phyloP scores from a whole-genome alignment of 2,113 vertebrate genomes.

The Galemys pyrenaicus region DNA sequence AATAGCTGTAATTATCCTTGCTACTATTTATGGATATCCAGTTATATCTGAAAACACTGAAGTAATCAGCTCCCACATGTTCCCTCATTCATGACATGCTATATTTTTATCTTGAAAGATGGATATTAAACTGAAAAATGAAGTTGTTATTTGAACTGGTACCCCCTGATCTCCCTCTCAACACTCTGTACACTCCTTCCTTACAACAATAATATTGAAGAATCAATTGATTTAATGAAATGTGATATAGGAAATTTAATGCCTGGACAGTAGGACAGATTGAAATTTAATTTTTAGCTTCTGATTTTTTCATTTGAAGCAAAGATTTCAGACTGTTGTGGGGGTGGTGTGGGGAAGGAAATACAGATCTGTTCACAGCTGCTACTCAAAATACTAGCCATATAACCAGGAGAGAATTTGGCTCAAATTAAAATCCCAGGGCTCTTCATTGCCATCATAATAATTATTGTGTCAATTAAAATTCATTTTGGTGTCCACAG shows the following conservation, averaged over 20 bases:
- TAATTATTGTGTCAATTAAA: constrained; percentile 62
- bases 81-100: neutral
- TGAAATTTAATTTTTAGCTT: constrained; percentile 56
- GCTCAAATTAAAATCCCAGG: constrained; percentile 32
- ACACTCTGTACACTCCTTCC: neutral
- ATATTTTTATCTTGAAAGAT: neutral
- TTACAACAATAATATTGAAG: neutral
- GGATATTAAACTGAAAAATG: neutral
- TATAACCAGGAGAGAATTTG: constrained; percentile 42
- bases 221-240: neutral
- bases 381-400: constrained; percentile 64
- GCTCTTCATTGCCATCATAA: constrained; percentile 39
- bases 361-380: constrained; percentile 69
- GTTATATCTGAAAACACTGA: constrained; percentile 1
- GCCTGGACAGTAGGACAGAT: constrained; percentile 53
- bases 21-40: neutral
- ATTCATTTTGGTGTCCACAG: constrained; percentile 44
- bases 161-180: neutral
- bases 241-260: neutral
- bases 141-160: neutral
- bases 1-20: constrained; percentile 30
- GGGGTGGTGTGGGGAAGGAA: constrained; percentile 64
- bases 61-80: neutral
- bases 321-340: constrained; percentile 67
- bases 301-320: constrained; percentile 64